Percentiles rank a stretch among this genome's conserved stretches.
These are phyloP conservation scores for Cynodonichthys magdalenae DNA, from an alignment of 2,797 vertebrate species.

Conservation along the genomic window DNA sequence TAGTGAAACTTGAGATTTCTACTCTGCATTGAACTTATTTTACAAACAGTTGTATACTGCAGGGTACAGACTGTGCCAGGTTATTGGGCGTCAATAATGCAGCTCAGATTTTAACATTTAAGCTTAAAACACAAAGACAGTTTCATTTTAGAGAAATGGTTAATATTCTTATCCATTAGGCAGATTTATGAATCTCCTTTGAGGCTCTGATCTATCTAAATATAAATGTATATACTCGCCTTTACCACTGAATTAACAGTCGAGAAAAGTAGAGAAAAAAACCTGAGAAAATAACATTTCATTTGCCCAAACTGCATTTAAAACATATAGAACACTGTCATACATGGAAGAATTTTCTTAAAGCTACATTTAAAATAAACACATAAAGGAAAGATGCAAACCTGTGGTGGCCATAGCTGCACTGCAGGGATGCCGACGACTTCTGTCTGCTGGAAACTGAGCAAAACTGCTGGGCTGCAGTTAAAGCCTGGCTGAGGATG, in stretches of 20 bases:
- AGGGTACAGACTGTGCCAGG: slow-evolving; percentile 11
- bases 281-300: neutral
- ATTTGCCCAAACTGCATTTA: neutral
- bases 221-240: slow-evolving; percentile 24
- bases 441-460: slow-evolving; percentile 26
- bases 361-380: neutral
- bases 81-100: slow-evolving; percentile 44
- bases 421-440: slow-evolving; percentile 42
- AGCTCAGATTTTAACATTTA: slow-evolving; percentile 41
- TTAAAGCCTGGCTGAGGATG: slow-evolving; percentile 33
- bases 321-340: neutral
- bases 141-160: slow-evolving; percentile 7
- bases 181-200: slow-evolving; percentile 10
- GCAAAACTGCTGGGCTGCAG: slow-evolving; percentile 53
- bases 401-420: slow-evolving; percentile 80
- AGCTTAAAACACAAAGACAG: slow-evolving; percentile 9
- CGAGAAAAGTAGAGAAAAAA: slow-evolving; percentile 26
- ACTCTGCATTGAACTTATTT: neutral
- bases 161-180: slow-evolving; percentile 1
- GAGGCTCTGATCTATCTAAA: neutral
- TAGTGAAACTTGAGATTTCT: neutral
- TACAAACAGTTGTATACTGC: neutral
- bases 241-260: slow-evolving; percentile 16
- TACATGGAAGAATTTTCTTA: neutral
- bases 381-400: slow-evolving; percentile 49